Evolutionary conservation across 2,888 invertebrate species (phyloP), one percentile per base, ranked within the genome.

Genomic region (Drosophila cognata): DNA sequence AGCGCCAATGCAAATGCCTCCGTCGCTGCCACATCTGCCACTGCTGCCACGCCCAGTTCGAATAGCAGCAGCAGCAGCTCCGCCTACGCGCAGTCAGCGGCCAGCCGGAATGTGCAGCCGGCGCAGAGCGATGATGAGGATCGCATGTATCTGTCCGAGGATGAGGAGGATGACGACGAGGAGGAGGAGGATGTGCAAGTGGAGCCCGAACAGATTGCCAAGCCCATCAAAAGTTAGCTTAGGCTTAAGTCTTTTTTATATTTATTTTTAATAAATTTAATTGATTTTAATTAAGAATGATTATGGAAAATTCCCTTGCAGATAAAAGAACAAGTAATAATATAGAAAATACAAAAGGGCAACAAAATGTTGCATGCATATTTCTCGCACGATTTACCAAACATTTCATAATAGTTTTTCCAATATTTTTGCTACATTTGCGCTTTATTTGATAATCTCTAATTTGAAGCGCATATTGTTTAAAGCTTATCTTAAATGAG

Each of bases 101-200:
- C 56, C 35, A 29, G 56, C 7, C 70, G 62, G 18, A 75, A 50
- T 50, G 46, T 63, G 35, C 75, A 60, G 41, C 79, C 65, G 51
- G 33, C 51, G 29, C 64, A 63, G n/a, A 90, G 86, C 50, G 81
- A 79, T n/a, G 81, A 77, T 10, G 89, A 90, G 52, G 91, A 91
- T 69, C 84, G 86, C 31, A 79, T 90, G 74, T 84, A 82, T 65
- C 62, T 84, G 21, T 79, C 89, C 35, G 89, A 82, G 35, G 90
- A 88, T 7, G 84, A 84, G 10, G 90, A 85, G 21, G 81, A 82
- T 3, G 84, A 76, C 0, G 78, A 74, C 2, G 82, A 74, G 1
- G 71, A 74, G 4, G 89, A 76, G n/a, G 69, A 66, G 3, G 71
- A 73, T 0, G 61, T 41, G 7, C 70, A 68, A n/a, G 33, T 50